A percentile compares a stretch with the other conserved stretches of the same genome.
These are phyloP conservation scores for Megaleporinus macrocephalus DNA, from an alignment of 2,113 vertebrate genomes.

Conservation along the genomic window DNA sequence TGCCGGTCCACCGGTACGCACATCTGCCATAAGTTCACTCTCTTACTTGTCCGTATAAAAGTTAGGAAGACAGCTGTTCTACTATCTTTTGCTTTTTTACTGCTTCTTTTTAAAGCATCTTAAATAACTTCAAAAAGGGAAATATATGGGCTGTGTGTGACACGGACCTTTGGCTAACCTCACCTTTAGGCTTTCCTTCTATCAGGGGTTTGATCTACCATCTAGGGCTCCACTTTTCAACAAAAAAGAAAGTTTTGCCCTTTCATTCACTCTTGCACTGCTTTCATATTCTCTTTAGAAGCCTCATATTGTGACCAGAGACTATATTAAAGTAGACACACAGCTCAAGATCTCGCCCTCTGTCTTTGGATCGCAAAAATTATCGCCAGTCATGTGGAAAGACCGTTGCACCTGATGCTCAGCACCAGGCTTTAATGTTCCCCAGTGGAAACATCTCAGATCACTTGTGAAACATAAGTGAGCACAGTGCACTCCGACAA, in stretches of 20 bases:
- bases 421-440: not conserved
- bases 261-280: not conserved
- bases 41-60: not conserved
- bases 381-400: not conserved
- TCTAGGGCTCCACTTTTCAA: not conserved
- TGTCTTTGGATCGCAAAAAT: not conserved
- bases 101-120: not conserved
- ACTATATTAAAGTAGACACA: not conserved
- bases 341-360: not conserved
- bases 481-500: not conserved
- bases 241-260: not conserved
- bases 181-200: not conserved
- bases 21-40: not conserved
- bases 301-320: not conserved
- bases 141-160: not conserved
- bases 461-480: not conserved
- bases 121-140: not conserved
- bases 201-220: not conserved
- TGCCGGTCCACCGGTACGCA: not conserved
- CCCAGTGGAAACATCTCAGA: not conserved
- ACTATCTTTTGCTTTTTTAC: not conserved
- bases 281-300: not conserved
- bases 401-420: not conserved
- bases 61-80: conserved; percentile 1
- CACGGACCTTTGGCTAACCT: conserved; percentile 12